Conservation (phyloP, 1,140 invertebrate genomes). For the Drosophila pseudoobscura region DNA sequence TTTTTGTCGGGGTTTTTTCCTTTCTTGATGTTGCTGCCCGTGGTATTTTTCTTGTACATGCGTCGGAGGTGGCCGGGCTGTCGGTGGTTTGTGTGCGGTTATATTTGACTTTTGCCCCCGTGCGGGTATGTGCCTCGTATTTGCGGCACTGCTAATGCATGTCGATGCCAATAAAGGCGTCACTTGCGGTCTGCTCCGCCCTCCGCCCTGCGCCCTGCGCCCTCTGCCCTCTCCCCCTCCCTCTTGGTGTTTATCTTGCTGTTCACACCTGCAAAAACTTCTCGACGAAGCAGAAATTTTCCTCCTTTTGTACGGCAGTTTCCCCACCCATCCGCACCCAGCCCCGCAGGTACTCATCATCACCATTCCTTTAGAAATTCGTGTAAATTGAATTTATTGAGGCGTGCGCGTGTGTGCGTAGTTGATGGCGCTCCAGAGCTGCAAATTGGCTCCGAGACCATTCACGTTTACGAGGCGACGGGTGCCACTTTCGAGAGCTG, state of each 20-base stretch:
- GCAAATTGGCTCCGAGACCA: conserved; percentile 70
- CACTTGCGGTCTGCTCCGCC: conserved; percentile 3
- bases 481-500: conserved; percentile 36
- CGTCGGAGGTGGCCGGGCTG: conserved; percentile 59
- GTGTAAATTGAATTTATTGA: conserved; percentile 81
- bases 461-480: conserved; percentile 42
- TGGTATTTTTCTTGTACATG: conserved; percentile 46
- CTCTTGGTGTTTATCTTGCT: conserved; percentile 69
- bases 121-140: conserved; percentile 47
- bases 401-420: conserved; percentile 77
- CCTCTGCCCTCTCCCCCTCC: not conserved
- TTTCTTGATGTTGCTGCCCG: conserved; percentile 20
- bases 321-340: not conserved
- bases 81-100: conserved; percentile 54
- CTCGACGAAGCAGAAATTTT: conserved; percentile 53
- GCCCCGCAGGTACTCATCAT: not conserved
- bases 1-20: conserved; percentile 16
- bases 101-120: conserved; percentile 72
- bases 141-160: conserved; percentile 74
- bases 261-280: conserved; percentile 78
- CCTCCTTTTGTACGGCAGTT: conserved; percentile 42
- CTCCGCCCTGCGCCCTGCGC: too few relatives aligned
- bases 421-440: conserved; percentile 68
- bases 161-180: conserved; percentile 72
- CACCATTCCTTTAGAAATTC: conserved; percentile 74